These are phyloP conservation scores for Discoglossus pictus DNA, from an alignment of 2,797 vertebrate genomes.

Conservation along the genomic window DNA sequence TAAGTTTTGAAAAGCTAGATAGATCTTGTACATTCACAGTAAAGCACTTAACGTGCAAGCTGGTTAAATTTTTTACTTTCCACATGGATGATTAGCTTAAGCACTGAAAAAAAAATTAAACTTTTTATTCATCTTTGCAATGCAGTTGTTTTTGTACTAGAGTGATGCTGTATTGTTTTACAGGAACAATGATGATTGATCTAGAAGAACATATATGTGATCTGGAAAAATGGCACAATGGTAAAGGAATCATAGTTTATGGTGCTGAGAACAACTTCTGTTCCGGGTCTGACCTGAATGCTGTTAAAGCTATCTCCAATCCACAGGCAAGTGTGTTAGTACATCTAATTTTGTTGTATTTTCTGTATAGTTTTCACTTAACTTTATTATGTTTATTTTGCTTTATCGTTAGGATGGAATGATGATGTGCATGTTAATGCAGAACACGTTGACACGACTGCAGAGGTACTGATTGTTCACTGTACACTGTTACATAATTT, in stretches of 20 bases:
- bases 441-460: slow-evolving; percentile 86
- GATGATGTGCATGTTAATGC: slow-evolving; percentile 96
- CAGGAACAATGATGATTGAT: slow-evolving; percentile 94
- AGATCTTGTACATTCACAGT: no score
- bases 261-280: slow-evolving; percentile 89
- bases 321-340: slow-evolving; percentile 73
- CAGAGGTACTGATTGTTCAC: slow-evolving; percentile 77
- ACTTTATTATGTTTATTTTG: neutral
- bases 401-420: slow-evolving; percentile 82
- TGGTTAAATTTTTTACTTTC: no score
- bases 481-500: slow-evolving; percentile 33
- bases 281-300: slow-evolving; percentile 90
- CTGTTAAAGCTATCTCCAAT: slow-evolving; percentile 79
- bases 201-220: slow-evolving; percentile 84
- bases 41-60: no score
- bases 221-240: slow-evolving; percentile 87
- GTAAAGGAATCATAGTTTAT: slow-evolving; percentile 87
- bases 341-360: neutral
- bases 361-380: no score
- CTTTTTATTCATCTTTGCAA: no score
- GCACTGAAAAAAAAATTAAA: no score
- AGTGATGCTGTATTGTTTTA: slow-evolving; percentile 34
- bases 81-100: no score
- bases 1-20: no score
- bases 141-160: no score